A percentile compares a stretch with the other conserved stretches of the same genome.
Evolutionary conservation across 1,140 invertebrate genomes (phyloP).

Genomic region (Drosophila yakuba): DNA sequence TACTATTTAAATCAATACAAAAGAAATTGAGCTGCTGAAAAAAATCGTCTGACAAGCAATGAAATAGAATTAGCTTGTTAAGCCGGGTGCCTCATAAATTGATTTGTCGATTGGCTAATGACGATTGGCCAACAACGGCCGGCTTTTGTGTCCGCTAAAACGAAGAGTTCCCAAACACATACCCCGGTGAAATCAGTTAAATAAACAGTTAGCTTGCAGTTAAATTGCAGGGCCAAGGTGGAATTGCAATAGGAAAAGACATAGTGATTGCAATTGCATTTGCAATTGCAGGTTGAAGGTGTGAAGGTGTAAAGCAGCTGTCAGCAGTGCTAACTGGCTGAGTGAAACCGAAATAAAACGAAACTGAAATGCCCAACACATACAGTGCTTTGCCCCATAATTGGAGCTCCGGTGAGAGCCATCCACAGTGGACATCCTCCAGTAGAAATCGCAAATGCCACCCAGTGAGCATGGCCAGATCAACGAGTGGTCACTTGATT

Average conservation of each 20-base stretch:
- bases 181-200: conserved; percentile 41
- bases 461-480: conserved; percentile 46
- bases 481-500: conserved; percentile 35
- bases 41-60: conserved; percentile 39
- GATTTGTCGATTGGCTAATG: conserved; percentile 50
- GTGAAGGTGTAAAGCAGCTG: conserved; percentile 60
- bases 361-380: conserved; percentile 55
- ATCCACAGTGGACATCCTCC: conserved; percentile 62
- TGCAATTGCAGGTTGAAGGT: conserved; percentile 54
- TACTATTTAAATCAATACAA: conserved; percentile 34
- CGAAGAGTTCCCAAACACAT: conserved; percentile 32
- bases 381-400: conserved; percentile 50
- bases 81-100: conserved; percentile 46
- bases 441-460: conserved; percentile 67
- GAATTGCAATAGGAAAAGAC: conserved; percentile 13
- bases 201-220: conserved; percentile 30
- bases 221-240: conserved; percentile 40
- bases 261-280: conserved; percentile 26
- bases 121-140: conserved; percentile 56
- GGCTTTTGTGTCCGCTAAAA: conserved; percentile 34
- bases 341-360: conserved; percentile 38
- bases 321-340: conserved; percentile 41
- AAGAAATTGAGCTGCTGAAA: conserved; percentile 26
- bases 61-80: conserved; percentile 75
- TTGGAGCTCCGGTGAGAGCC: conserved; percentile 70